phyloP scores from a whole-genome alignment of 2,113 vertebrate species.

The Syrmaticus mikado region DNA sequence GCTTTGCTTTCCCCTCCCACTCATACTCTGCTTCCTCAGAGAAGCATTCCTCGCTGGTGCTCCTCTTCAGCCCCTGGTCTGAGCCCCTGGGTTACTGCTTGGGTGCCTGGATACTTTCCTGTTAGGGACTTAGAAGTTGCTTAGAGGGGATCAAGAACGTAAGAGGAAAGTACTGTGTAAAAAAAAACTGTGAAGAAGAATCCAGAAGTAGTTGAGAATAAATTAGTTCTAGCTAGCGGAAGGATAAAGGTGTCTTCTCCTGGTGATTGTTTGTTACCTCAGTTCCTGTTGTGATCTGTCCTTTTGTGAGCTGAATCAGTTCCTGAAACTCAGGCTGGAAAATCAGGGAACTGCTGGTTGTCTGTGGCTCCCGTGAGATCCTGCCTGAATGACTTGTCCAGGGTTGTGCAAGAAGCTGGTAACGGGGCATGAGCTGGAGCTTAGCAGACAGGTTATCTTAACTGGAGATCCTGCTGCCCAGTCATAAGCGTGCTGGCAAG shows the following conservation, averaged over 20 bases:
- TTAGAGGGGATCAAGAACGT: neutral
- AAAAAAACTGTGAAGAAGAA: neutral
- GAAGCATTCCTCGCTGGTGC: neutral
- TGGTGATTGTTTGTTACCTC: neutral
- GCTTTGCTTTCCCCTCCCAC: neutral
- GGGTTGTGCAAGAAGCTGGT: neutral
- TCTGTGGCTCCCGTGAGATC: neutral
- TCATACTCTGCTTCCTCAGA: neutral
- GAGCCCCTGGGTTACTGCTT: neutral
- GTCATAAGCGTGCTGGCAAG: accelerated
- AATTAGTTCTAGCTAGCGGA: neutral
- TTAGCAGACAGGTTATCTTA: neutral
- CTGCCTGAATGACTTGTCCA: neutral
- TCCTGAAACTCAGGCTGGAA: neutral
- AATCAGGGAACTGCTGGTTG: neutral
- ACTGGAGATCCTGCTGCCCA: neutral
- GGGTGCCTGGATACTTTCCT: neutral
- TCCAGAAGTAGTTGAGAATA: neutral
- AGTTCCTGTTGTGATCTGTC: neutral
- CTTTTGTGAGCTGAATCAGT: neutral
- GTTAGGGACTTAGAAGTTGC: neutral
- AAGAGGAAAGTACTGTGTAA: neutral
- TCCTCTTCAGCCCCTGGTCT: neutral
- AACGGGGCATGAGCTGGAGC: neutral
- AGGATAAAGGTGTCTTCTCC: neutral